Percentiles rank a stretch among this genome's conserved stretches.
These are phyloP conservation scores for Bufo gargarizans DNA, from an alignment of 2,113 vertebrate species.

Conservation along the genomic window DNA sequence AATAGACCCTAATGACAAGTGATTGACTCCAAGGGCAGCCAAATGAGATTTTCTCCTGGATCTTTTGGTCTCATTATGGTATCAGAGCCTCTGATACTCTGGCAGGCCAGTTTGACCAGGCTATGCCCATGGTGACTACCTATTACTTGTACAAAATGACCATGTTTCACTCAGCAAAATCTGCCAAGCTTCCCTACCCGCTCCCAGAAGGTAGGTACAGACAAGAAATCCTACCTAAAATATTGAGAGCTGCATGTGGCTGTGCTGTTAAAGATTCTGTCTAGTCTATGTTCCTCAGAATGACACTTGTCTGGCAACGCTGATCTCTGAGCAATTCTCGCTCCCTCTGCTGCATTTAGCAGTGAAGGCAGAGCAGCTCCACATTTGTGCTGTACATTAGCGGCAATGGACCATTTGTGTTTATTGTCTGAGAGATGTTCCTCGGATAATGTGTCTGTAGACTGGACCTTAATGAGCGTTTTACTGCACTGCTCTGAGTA, in stretches of 20 bases:
- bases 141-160: background rate
- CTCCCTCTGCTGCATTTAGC: background rate
- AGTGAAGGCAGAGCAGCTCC: constrained; percentile 21
- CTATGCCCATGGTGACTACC: no score
- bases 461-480: constrained; percentile 43
- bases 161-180: no score
- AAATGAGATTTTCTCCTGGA: no score
- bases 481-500: constrained; percentile 40
- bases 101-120: no score
- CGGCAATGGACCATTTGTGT: constrained; percentile 43
- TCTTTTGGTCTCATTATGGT: no score
- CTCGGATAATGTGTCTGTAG: constrained; percentile 43
- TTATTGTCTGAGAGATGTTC: constrained; percentile 50
- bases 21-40: no score
- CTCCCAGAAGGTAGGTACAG: background rate
- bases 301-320: background rate
- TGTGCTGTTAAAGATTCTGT: background rate
- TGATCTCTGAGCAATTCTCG: background rate
- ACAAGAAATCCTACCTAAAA: background rate
- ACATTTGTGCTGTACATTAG: constrained; percentile 39
- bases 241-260: background rate
- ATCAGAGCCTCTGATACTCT: no score
- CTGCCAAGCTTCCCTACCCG: background rate
- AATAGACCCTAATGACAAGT: no score
- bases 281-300: no score